Percentiles rank a stretch among this genome's conserved stretches.
phyloP scores from a whole-genome alignment of 2,888 invertebrate genomes.

The Ceraclea dissimilis region DNA sequence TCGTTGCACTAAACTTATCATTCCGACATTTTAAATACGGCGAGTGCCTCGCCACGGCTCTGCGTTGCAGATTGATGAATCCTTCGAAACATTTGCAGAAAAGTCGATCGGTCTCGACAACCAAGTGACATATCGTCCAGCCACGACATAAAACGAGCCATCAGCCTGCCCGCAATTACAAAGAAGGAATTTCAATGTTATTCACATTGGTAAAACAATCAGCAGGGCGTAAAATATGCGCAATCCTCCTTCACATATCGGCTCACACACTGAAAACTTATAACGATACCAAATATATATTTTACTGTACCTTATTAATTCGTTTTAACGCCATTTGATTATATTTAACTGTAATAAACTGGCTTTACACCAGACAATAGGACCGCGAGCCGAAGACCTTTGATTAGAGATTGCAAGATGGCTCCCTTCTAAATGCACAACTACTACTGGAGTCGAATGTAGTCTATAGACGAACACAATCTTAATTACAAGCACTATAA shows the following conservation, averaged over 20 bases:
- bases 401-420: slow-evolving; percentile 47
- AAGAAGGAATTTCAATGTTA: slow-evolving; percentile 54
- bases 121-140: slow-evolving; percentile 14
- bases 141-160: slow-evolving; percentile 18
- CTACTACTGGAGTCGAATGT: slow-evolving; percentile 60
- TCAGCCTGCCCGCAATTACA: slow-evolving; percentile 37
- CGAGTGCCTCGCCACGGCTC: slow-evolving; percentile 42
- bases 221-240: slow-evolving; percentile 41
- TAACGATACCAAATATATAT: background rate
- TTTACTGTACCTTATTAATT: slow-evolving; percentile 81
- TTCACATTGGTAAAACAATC: slow-evolving; percentile 60
- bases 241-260: background rate
- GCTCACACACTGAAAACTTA: background rate
- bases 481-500: slow-evolving; percentile 1
- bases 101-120: background rate
- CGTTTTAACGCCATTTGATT: slow-evolving; percentile 92
- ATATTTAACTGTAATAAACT: slow-evolving; percentile 64
- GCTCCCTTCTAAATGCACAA: slow-evolving; percentile 68
- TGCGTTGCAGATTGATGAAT: slow-evolving; percentile 28
- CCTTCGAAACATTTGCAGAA: background rate
- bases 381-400: slow-evolving; percentile 78
- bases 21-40: slow-evolving; percentile 53
- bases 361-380: slow-evolving; percentile 74
- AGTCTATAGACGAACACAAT: slow-evolving; percentile 9
- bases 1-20: slow-evolving; percentile 29